These are phyloP conservation scores for Papilio gigon DNA, from an alignment of 2,888 invertebrate species.

Conservation along the genomic window DNA sequence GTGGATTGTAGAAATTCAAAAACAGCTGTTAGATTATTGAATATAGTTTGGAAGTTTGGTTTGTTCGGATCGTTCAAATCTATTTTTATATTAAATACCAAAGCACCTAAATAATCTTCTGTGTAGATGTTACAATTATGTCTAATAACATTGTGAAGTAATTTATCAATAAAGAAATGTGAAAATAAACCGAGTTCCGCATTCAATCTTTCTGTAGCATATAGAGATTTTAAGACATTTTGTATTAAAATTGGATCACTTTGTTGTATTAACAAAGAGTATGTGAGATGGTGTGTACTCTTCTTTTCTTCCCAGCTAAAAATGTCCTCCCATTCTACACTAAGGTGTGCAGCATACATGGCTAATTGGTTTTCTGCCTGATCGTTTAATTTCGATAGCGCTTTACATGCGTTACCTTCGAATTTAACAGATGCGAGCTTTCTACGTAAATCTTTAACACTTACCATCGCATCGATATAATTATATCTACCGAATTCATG, in stretches of 20 bases:
- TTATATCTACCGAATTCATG: constrained; percentile 69
- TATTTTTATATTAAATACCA: constrained; percentile 74
- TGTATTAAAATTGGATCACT: constrained; percentile 69
- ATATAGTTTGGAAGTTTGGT: constrained; percentile 72
- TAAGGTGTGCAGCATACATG: constrained; percentile 69
- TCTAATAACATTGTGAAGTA: constrained; percentile 71
- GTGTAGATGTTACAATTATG: constrained; percentile 75
- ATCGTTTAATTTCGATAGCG: constrained; percentile 59
- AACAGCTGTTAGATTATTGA: constrained; percentile 73
- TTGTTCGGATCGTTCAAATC: constrained; percentile 61
- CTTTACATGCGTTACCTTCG: constrained; percentile 63
- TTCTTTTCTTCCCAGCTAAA: constrained; percentile 72
- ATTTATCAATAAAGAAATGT: constrained; percentile 71
- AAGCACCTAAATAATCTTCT: constrained; percentile 72
- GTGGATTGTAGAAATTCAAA: constrained; percentile 77
- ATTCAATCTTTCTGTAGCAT: constrained; percentile 67
- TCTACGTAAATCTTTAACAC: constrained; percentile 58
- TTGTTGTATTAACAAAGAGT: constrained; percentile 71
- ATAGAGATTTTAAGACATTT: constrained; percentile 70
- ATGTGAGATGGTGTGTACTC: constrained; percentile 64
- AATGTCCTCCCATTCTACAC: constrained; percentile 74
- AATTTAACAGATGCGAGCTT: constrained; percentile 60
- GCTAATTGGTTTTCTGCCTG: constrained; percentile 72
- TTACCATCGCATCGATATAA: constrained; percentile 66
- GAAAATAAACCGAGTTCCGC: constrained; percentile 73